These are phyloP conservation scores for Drosophila mayaguana DNA, from an alignment of 2,888 invertebrate genomes.

Conservation along the genomic window DNA sequence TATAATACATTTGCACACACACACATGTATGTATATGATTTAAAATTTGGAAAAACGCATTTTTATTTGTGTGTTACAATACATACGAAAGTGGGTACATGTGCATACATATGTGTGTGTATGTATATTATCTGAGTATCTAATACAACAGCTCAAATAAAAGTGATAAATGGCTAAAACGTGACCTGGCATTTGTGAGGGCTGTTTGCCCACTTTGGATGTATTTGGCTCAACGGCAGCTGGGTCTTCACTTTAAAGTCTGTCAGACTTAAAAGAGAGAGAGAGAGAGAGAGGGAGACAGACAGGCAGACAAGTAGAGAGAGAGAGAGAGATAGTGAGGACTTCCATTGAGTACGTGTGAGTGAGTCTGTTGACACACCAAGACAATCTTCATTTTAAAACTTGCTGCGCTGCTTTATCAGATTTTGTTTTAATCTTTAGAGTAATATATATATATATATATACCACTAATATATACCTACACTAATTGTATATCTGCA, in stretches of 20 bases:
- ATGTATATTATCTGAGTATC: constrained; percentile 42
- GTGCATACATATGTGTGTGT: background rate
- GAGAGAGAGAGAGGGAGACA: background rate
- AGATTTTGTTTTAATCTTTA: too few species aligned
- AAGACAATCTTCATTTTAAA: background rate
- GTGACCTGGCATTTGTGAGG: constrained; percentile 71
- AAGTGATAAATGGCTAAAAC: constrained; percentile 77
- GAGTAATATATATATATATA: background rate
- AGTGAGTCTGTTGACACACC: constrained; percentile 10
- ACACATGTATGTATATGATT: background rate
- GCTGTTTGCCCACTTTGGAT: constrained; percentile 30
- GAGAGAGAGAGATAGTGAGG: background rate
- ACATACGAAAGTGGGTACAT: too few species aligned
- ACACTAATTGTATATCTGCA: background rate
- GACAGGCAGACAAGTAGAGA: too few species aligned
- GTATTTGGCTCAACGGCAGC: constrained; percentile 34
- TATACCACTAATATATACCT: too few species aligned
- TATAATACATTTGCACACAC: background rate
- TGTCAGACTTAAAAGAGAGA: background rate
- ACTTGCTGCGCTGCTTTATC: background rate
- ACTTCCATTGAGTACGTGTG: background rate
- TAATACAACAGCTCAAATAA: constrained; percentile 66
- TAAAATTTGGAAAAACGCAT: background rate
- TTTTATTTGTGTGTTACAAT: background rate
- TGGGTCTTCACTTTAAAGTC: constrained; percentile 40